Evolutionary conservation across 2,888 invertebrate species (phyloP).

Genomic region (Diploptera punctata): DNA sequence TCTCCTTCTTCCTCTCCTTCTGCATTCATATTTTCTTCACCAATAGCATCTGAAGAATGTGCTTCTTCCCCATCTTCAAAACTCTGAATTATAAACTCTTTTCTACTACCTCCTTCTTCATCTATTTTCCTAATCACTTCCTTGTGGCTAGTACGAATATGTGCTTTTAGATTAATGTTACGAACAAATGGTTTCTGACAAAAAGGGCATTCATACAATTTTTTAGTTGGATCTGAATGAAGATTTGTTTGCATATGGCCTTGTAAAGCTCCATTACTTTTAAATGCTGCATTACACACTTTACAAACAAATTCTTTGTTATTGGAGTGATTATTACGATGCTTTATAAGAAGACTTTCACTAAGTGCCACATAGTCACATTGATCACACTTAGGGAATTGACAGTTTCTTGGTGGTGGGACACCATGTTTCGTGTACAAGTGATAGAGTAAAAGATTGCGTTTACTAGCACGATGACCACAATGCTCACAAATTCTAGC

Average conservation of each 20-base stretch:
- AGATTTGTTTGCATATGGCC: conserved; percentile 62
- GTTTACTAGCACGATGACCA: conserved; percentile 76
- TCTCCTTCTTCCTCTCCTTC: conserved; percentile 31
- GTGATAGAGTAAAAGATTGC: conserved; percentile 79
- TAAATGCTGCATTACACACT: conserved; percentile 62
- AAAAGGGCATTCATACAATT: conserved; percentile 67
- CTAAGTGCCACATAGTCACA: conserved; percentile 81
- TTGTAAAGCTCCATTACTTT: conserved; percentile 49
- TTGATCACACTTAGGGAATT: conserved; percentile 79
- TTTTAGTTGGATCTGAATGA: conserved; percentile 48
- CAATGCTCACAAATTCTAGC: conserved; percentile 83
- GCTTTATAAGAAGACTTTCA: conserved; percentile 71
- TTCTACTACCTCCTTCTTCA: conserved; percentile 61
- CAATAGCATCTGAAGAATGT: conserved; percentile 45
- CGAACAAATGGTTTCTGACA: conserved; percentile 77
- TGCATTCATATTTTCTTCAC: conserved; percentile 17
- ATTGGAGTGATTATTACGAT: conserved; percentile 66
- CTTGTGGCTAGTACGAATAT: conserved; percentile 71
- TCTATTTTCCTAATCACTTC: conserved; percentile 65
- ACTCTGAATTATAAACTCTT: conserved; percentile 36
- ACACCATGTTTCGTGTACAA: conserved; percentile 81
- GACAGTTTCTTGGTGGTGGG: conserved; percentile 69
- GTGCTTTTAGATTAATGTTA: conserved; percentile 72
- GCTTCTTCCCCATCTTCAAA: conserved; percentile 46
- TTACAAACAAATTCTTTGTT: conserved; percentile 58